Percentiles rank a stretch among this genome's conserved stretches.
These are phyloP conservation scores for Tanaodytes sp. DNA, from an alignment of 2,888 invertebrate genomes.

Conservation along the genomic window DNA sequence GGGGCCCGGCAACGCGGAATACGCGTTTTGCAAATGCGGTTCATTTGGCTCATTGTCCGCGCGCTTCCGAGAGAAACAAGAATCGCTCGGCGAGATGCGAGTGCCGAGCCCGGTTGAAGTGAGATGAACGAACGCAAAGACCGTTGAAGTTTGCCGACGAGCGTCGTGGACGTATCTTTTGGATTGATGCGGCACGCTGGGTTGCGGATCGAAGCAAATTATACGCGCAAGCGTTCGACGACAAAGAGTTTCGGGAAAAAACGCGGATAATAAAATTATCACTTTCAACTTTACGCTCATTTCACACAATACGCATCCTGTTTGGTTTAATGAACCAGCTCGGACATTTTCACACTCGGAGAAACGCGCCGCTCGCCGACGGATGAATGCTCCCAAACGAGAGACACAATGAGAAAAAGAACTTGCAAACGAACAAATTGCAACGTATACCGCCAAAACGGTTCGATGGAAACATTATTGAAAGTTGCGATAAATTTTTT, in stretches of 20 bases:
- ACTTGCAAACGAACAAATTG: too few relatives aligned
- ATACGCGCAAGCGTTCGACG: conserved; percentile 29
- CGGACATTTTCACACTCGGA: too few relatives aligned
- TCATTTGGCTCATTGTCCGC: conserved; percentile 72
- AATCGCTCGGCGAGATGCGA: conserved; percentile 61
- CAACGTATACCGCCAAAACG: too few relatives aligned
- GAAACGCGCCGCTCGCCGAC: too few relatives aligned
- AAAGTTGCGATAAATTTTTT: too few relatives aligned
- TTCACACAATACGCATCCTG: neutral
- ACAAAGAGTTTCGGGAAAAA: conserved; percentile 24
- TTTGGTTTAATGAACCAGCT: too few relatives aligned
- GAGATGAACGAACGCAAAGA: conserved; percentile 67
- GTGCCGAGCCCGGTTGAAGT: conserved; percentile 27
- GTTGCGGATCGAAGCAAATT: conserved; percentile 40
- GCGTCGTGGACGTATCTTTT: conserved; percentile 55
- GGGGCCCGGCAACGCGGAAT: conserved; percentile 50
- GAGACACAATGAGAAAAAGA: too few relatives aligned
- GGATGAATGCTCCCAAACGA: too few relatives aligned
- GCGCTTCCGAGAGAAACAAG: conserved; percentile 68
- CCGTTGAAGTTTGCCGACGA: conserved; percentile 71
- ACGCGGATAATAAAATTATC: conserved; percentile 42
- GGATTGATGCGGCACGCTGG: conserved; percentile 15
- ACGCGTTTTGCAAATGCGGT: conserved; percentile 72
- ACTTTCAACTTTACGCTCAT: neutral
- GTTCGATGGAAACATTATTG: too few relatives aligned